phyloP scores from a whole-genome alignment of 2,888 invertebrate genomes.

The Sipunculus nudus region DNA sequence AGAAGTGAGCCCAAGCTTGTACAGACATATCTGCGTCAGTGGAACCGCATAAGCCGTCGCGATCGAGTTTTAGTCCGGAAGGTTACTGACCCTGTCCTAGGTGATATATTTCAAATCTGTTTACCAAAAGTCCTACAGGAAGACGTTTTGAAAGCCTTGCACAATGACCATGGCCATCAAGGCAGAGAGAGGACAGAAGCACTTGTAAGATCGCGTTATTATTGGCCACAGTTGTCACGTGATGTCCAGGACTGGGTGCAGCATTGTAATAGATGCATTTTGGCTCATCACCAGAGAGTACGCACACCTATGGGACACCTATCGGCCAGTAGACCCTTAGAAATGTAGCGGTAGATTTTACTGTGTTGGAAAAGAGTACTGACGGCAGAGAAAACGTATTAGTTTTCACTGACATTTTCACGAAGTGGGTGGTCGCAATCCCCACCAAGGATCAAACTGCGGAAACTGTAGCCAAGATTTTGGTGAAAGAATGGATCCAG shows the following conservation, averaged over 20 bases:
- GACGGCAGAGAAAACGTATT: slow-evolving; percentile 26
- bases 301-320: slow-evolving; percentile 18
- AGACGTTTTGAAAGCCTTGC: too few relatives aligned
- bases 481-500: slow-evolving; percentile 23
- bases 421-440: slow-evolving; percentile 25
- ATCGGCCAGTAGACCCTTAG: slow-evolving; percentile 16
- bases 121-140: too few relatives aligned
- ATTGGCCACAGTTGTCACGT: neutral
- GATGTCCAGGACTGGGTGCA: neutral
- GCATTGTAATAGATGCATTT: neutral
- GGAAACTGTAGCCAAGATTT: slow-evolving; percentile 27
- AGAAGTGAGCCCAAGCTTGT: too few relatives aligned
- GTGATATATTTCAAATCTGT: too few relatives aligned
- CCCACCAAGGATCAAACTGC: slow-evolving; percentile 30
- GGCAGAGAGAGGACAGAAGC: too few relatives aligned
- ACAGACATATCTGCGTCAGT: too few relatives aligned
- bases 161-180: too few relatives aligned
- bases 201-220: too few relatives aligned
- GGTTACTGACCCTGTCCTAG: too few relatives aligned
- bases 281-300: too few relatives aligned
- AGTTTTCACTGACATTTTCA: slow-evolving; percentile 35
- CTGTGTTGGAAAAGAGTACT: slow-evolving; percentile 19
- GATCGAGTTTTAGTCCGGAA: too few relatives aligned
- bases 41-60: too few relatives aligned
- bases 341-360: slow-evolving; percentile 29